These are phyloP conservation scores for Drosophila mauritiana DNA, from an alignment of 1,140 invertebrate genomes.

Conservation along the genomic window DNA sequence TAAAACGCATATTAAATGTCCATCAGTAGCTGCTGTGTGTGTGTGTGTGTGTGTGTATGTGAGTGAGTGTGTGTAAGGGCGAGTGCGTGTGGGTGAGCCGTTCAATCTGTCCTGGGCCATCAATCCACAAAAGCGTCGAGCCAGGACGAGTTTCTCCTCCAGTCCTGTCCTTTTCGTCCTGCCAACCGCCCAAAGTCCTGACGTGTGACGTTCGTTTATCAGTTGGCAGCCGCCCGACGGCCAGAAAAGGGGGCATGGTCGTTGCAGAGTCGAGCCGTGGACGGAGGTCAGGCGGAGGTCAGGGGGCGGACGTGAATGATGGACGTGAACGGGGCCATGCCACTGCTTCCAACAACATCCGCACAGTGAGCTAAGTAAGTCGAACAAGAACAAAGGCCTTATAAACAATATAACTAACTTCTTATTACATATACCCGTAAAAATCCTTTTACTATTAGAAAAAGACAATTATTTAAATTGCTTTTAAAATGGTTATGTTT, in stretches of 20 bases:
- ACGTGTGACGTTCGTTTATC: constrained; percentile 80
- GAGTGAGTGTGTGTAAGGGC: neutral
- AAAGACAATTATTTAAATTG: too few species aligned
- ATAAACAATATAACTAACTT: too few species aligned
- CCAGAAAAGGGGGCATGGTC: constrained; percentile 8
- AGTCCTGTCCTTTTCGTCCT: constrained; percentile 23
- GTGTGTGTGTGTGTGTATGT: neutral
- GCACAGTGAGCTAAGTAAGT: constrained; percentile 15
- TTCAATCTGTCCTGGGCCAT: constrained; percentile 76
- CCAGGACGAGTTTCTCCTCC: constrained; percentile 36
- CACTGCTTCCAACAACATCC: constrained; percentile 3
- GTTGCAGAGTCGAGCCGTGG: constrained; percentile 1
- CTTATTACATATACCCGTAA: neutral
- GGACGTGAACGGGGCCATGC: constrained; percentile 25
- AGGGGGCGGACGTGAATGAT: constrained; percentile 47
- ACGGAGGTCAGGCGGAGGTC: constrained; percentile 7
- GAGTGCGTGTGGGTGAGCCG: constrained; percentile 34
- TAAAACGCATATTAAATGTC: constrained; percentile 80
- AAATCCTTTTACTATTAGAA: too few species aligned
- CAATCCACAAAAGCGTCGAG: constrained; percentile 76
- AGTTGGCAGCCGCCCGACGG: constrained; percentile 51
- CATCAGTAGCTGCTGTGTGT: constrained; percentile 43
- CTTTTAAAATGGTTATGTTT: too few species aligned
- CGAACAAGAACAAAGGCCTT: too few species aligned
- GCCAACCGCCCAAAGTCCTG: constrained; percentile 56